These are phyloP conservation scores for Drosophila anomalata DNA, from an alignment of 2,888 invertebrate genomes.

Conservation along the genomic window DNA sequence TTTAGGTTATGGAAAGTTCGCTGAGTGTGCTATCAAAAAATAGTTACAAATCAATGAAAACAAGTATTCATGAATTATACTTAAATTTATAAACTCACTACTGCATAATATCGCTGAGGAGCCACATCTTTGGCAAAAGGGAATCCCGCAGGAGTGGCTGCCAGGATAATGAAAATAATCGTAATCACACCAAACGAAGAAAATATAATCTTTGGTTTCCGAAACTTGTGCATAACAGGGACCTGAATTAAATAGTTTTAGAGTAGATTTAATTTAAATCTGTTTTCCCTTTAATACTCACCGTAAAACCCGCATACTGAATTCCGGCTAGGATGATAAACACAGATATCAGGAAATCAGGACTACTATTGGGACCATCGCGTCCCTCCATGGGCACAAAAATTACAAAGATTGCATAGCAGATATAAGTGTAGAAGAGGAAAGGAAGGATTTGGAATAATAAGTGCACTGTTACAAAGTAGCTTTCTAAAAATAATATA, in stretches of 20 bases:
- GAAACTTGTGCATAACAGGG: constrained; percentile 81
- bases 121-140: constrained; percentile 85
- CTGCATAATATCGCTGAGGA: constrained; percentile 85
- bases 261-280: not conserved
- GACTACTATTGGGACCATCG: constrained; percentile 84
- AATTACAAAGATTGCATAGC: constrained; percentile 84
- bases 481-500: constrained; percentile 58
- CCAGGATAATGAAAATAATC: constrained; percentile 78
- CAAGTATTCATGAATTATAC: not conserved
- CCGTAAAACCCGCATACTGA: constrained; percentile 81
- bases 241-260: constrained; percentile 58
- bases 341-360: constrained; percentile 85
- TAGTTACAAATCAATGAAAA: not conserved
- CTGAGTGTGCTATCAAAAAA: constrained; percentile 69
- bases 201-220: constrained; percentile 76
- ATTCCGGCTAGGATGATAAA: constrained; percentile 79
- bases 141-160: constrained; percentile 85
- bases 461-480: constrained; percentile 81
- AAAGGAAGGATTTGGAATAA: constrained; percentile 83
- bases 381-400: constrained; percentile 87
- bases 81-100: constrained; percentile 81
- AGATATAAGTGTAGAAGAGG: constrained; percentile 84
- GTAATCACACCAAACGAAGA: constrained; percentile 71
- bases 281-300: constrained; percentile 50
- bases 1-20: constrained; percentile 66